A percentile compares a stretch with the other conserved stretches of the same genome.
Evolutionary conservation across 2,797 vertebrate genomes (phyloP).

Genomic region (Mycteria americana): DNA sequence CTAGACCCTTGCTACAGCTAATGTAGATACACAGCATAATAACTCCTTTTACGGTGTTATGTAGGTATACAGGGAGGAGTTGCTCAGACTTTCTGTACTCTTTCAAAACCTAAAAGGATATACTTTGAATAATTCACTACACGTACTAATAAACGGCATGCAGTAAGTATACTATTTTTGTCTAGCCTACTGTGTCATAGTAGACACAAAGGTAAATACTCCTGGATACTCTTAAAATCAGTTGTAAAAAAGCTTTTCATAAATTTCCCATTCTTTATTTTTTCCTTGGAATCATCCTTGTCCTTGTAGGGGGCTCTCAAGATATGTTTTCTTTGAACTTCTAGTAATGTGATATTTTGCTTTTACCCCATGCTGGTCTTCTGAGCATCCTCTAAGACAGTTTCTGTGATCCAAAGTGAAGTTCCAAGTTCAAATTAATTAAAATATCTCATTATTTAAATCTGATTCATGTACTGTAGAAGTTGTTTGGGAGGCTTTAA

Average conservation of each 20-base stretch:
- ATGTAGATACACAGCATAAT: neutral
- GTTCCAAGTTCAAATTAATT: constrained; percentile 48
- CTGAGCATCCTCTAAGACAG: constrained; percentile 17
- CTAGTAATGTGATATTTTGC: neutral
- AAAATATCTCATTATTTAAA: constrained; percentile 49
- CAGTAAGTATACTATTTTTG: neutral
- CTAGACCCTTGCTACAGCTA: constrained; percentile 3
- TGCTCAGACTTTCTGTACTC: neutral
- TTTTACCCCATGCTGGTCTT: constrained; percentile 34
- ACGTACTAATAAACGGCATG: neutral
- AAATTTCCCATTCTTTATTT: neutral
- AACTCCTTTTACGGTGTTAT: neutral
- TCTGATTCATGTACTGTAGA: neutral
- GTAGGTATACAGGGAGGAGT: neutral
- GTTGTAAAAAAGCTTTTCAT: neutral
- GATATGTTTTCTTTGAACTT: constrained; percentile 30
- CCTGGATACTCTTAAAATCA: neutral
- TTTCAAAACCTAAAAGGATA: neutral
- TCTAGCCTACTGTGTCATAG: neutral
- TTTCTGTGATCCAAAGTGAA: constrained; percentile 26
- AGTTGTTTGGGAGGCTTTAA: neutral
- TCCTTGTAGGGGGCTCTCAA: neutral
- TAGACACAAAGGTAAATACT: neutral
- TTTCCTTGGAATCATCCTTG: neutral
- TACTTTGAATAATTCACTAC: neutral